A percentile compares a stretch with the other conserved stretches of the same genome.
Evolutionary conservation across 2,888 invertebrate genomes (phyloP).

Genomic region (Polylopha cassiicola): DNA sequence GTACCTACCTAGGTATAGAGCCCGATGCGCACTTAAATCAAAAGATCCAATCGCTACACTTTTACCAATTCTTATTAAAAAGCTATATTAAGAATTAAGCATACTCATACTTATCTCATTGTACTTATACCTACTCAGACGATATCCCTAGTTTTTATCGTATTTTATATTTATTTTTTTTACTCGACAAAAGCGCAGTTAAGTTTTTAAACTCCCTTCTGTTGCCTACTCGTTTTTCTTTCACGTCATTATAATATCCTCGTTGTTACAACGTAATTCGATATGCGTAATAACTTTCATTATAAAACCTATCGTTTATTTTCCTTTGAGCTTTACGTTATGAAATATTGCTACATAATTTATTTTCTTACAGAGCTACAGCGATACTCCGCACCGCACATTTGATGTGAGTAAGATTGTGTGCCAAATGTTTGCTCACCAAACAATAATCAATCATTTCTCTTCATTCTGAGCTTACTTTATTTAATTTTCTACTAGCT

Average conservation of each 20-base stretch:
- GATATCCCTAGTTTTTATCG: too few species aligned
- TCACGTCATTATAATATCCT: too few species aligned
- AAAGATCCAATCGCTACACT: too few species aligned
- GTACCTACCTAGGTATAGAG: too few species aligned
- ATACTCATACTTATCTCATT: background rate
- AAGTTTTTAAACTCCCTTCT: too few species aligned
- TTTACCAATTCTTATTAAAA: background rate
- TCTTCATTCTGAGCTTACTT: conserved; percentile 32
- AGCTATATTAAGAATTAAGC: background rate
- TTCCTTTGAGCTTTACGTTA: conserved; percentile 4
- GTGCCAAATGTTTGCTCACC: conserved; percentile 51
- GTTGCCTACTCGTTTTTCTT: too few species aligned
- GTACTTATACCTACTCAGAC: too few species aligned
- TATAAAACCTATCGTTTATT: conserved; percentile 4
- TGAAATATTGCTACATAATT: conserved; percentile 22
- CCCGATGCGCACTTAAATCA: too few species aligned
- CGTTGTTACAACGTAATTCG: too few species aligned
- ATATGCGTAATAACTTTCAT: too few species aligned
- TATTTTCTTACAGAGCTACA: conserved; percentile 49
- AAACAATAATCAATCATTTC: conserved; percentile 61
- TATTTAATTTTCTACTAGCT: conserved; percentile 38
- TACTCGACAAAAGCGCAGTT: too few species aligned
- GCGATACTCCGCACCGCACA: conserved; percentile 47
- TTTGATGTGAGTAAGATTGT: conserved; percentile 64
- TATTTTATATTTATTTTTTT: too few species aligned